These are phyloP conservation scores for Molanna angustata DNA, from an alignment of 2,888 invertebrate genomes.

Conservation along the genomic window DNA sequence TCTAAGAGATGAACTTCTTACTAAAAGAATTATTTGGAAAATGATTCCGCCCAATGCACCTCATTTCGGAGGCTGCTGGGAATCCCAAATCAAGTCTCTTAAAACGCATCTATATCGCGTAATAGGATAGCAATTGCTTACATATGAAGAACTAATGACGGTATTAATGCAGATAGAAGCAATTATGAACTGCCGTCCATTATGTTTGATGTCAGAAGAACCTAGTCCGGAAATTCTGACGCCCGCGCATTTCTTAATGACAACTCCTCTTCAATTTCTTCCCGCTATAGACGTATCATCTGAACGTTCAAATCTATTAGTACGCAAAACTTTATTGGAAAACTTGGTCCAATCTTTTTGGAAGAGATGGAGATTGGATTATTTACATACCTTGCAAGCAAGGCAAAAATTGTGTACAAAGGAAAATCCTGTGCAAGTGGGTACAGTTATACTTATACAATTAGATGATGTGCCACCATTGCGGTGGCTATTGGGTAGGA, in stretches of 20 bases:
- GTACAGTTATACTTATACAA: not conserved
- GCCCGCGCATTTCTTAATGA: not conserved
- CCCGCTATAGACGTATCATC: not conserved
- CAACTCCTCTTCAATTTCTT: not conserved
- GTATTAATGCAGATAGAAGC: not conserved
- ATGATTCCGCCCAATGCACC: constrained; percentile 3
- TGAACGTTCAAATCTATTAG: not conserved
- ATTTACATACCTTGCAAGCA: not conserved
- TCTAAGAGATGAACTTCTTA: not conserved
- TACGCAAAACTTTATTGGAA: not conserved
- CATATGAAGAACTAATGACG: constrained; percentile 5
- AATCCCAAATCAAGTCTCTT: constrained; percentile 2
- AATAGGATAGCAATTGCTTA: not conserved
- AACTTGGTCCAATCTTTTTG: constrained; percentile 5
- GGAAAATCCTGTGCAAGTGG: not conserved
- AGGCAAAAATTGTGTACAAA: not conserved
- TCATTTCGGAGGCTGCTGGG: constrained; percentile 1
- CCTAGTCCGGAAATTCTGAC: constrained; percentile 4
- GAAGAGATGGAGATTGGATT: not conserved
- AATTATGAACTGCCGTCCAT: not conserved
- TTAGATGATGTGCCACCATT: constrained; percentile 1
- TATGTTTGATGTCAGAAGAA: not conserved
- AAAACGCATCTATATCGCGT: constrained; percentile 1
- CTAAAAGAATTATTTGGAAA: not conserved
- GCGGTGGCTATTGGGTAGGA: constrained; percentile 4